Evolutionary conservation across 2,888 invertebrate genomes (phyloP).

Genomic region (Pelosia muscerda): DNA sequence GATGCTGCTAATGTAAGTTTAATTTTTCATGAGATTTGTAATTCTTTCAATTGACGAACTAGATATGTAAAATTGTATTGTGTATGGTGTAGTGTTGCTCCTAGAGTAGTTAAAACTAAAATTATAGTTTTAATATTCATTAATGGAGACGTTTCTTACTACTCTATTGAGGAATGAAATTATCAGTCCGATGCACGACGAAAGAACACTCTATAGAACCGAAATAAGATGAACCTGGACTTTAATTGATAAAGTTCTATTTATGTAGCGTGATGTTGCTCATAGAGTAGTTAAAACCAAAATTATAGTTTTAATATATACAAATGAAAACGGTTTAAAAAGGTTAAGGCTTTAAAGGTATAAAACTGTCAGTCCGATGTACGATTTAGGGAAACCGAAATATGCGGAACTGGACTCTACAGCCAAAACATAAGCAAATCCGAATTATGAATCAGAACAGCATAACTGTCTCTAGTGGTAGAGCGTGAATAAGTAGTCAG

Average conservation of each 20-base stretch:
- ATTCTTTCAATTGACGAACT: not conserved
- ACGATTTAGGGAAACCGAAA: not conserved
- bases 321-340: too few relatives aligned
- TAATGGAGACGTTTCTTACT: too few relatives aligned
- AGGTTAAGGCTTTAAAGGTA: too few relatives aligned
- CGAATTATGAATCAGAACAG: too few relatives aligned
- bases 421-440: too few relatives aligned
- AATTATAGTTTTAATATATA: not conserved
- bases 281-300: not conserved
- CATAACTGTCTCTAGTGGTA: too few relatives aligned
- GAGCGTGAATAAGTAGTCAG: too few relatives aligned
- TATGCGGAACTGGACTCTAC: not conserved
- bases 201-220: too few relatives aligned
- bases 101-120: not conserved
- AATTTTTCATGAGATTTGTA: not conserved
- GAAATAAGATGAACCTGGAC: not conserved
- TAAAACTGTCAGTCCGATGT: not conserved
- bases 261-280: not conserved
- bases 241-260: too few relatives aligned
- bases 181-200: not conserved
- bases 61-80: too few relatives aligned
- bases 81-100: not conserved
- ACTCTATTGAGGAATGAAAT: too few relatives aligned
- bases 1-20: constrained; percentile 66
- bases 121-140: not conserved